Evolutionary conservation across 2,888 invertebrate species (phyloP).

Genomic region (Sepioteuthis lessoniana): DNA sequence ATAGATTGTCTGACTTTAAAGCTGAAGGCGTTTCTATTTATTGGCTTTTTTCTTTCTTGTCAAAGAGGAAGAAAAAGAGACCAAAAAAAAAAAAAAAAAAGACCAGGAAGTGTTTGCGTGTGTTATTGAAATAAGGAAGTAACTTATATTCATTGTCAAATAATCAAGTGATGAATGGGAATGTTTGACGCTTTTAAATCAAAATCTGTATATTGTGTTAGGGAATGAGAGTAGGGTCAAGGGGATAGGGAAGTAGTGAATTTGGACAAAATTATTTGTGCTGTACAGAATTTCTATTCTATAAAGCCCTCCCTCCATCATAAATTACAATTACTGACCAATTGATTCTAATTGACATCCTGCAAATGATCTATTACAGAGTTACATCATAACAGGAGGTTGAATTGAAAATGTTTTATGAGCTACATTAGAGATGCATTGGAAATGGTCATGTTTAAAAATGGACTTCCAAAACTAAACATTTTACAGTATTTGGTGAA

Average conservation of each 20-base stretch:
- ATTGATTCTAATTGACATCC: constrained; percentile 13
- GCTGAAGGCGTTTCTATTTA: neutral
- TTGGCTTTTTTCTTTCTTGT: neutral
- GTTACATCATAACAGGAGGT: neutral
- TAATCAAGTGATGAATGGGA: constrained; percentile 17
- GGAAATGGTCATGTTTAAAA: neutral
- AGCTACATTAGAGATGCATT: neutral
- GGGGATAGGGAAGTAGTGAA: neutral
- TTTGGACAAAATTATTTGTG: neutral
- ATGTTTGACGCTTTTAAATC: constrained; percentile 33
- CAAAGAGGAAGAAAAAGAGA: neutral
- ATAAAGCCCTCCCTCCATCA: neutral
- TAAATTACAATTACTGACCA: constrained; percentile 33
- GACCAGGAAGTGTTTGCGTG: constrained; percentile 8
- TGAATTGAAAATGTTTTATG: neutral
- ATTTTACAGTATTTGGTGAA: neutral
- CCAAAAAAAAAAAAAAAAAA: neutral
- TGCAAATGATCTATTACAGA: neutral
- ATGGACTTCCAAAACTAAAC: neutral
- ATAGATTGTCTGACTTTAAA: constrained; percentile 33
- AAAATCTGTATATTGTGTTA: neutral
- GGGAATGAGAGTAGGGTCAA: neutral
- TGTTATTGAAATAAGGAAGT: constrained; percentile 1
- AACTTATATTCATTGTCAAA: constrained; percentile 33
- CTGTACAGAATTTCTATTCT: neutral